Evolutionary conservation across 2,888 invertebrate genomes (phyloP), one percentile per base, ranked within the genome.

Genomic region (Eugnorisma glareosa): DNA sequence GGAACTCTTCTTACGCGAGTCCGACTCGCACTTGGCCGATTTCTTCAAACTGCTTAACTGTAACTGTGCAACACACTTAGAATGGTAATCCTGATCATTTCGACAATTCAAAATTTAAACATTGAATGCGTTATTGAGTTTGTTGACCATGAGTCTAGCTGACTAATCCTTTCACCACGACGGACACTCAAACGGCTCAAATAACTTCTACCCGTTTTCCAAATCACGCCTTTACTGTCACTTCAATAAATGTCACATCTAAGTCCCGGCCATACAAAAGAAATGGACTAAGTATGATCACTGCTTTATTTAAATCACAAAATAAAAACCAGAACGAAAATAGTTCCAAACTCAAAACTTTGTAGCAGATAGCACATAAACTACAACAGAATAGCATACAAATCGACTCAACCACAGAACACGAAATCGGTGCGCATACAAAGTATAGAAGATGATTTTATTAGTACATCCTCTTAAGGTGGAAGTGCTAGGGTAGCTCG

Each of bases 361-460:
- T 35, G 28, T 21, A 35, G 63, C 24, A 68, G 37, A 64, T 31
- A 21, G 11, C 40, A 43, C 54, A 67, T 67, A 59, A 74, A 79
- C 54, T 59, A 83, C 24, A 51, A 72, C 28, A 73, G 35, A 40
- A 21, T 51, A 63, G 21, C 61, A 73, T 75, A 64, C 28, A 70
- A 66, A 82, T 28, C 43, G 45, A 64, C 75, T 77, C 73, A 66
- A 67, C 1, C 10, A 35, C 21, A 61, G 59, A 59, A 21, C 31
- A 59, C 15, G 18, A 18, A 31, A 59, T 31, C 31, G 18, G 1
- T 3, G 31, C 18, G 18, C 28, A 7, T 2, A 6, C 1, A 31
- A 7, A 0, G 2, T 54, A 28, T 13, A 10, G 59, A 35, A 54
- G 11, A 24, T 24, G 1, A n/a, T 54, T n/a, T 54, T 11, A 4